A percentile compares a stretch with the other conserved stretches of the same genome.
phyloP scores from a whole-genome alignment of 2,797 vertebrate species.

The Erithacus rubecula region DNA sequence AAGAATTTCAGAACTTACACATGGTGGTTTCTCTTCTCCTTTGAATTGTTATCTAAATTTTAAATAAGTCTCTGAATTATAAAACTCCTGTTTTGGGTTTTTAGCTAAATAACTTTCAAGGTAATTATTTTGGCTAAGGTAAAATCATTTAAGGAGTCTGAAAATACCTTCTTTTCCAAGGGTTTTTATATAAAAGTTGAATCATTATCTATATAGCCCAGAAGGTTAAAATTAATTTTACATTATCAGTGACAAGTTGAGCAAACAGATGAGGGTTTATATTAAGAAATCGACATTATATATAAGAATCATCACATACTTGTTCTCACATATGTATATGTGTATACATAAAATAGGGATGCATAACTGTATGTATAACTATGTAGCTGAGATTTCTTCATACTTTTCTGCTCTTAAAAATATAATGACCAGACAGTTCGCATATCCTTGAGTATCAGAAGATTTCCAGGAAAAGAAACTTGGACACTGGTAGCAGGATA shows the following conservation, averaged over 20 bases:
- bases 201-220: neutral
- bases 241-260: neutral
- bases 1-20: neutral
- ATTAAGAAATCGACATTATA: neutral
- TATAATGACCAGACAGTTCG: neutral
- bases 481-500: neutral
- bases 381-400: neutral
- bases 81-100: neutral
- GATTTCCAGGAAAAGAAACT: neutral
- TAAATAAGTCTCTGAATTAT: conserved; percentile 5
- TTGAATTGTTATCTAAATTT: conserved; percentile 26
- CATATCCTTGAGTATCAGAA: neutral
- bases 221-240: neutral
- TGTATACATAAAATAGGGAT: neutral
- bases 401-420: neutral
- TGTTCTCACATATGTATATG: neutral
- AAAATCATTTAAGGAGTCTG: conserved; percentile 8
- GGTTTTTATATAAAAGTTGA: conserved; percentile 1
- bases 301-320: neutral
- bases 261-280: neutral
- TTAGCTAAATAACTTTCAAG: conserved; percentile 4
- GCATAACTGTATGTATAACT: neutral
- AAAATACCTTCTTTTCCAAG: conserved; percentile 11
- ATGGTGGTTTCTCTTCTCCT: neutral
- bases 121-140: conserved; percentile 6